phyloP scores from a whole-genome alignment of 2,888 invertebrate genomes.

The Nomada flava region DNA sequence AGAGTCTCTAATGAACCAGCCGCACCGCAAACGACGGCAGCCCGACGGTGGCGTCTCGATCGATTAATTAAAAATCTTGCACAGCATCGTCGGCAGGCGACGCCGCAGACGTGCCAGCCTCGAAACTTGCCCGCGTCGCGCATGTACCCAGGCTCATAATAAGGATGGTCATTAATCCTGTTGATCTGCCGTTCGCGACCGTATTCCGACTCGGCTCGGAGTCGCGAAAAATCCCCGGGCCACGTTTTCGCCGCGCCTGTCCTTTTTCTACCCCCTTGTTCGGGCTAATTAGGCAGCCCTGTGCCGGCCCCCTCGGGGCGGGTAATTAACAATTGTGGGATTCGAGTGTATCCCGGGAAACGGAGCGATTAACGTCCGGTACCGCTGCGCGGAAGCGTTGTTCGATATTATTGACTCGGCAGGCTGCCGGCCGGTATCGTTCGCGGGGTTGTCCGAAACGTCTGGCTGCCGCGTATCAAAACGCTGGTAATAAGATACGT shows the following conservation, averaged over 20 bases:
- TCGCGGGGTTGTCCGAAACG: not conserved
- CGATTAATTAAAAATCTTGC: slow-evolving; percentile 82
- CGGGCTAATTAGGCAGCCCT: slow-evolving; percentile 15
- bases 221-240: slow-evolving; percentile 7
- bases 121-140: slow-evolving; percentile 48
- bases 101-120: slow-evolving; percentile 52
- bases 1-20: slow-evolving; percentile 84
- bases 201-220: not conserved
- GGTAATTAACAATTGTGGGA: slow-evolving; percentile 29
- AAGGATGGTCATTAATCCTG: slow-evolving; percentile 52
- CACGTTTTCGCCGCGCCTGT: not conserved
- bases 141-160: slow-evolving; percentile 33
- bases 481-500: not conserved
- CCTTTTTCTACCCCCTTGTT: not conserved
- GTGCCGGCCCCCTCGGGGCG: slow-evolving; percentile 1
- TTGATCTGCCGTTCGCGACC: slow-evolving; percentile 1
- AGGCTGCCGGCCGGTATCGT: not conserved
- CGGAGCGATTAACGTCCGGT: slow-evolving; percentile 7
- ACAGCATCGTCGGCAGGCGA: slow-evolving; percentile 69
- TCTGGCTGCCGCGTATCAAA: not conserved
- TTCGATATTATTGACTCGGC: not conserved
- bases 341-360: slow-evolving; percentile 1
- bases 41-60: slow-evolving; percentile 81
- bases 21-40: slow-evolving; percentile 81
- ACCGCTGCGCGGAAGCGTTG: not conserved